phyloP scores from a whole-genome alignment of 2,888 invertebrate genomes.

The Brachyptera putata region DNA sequence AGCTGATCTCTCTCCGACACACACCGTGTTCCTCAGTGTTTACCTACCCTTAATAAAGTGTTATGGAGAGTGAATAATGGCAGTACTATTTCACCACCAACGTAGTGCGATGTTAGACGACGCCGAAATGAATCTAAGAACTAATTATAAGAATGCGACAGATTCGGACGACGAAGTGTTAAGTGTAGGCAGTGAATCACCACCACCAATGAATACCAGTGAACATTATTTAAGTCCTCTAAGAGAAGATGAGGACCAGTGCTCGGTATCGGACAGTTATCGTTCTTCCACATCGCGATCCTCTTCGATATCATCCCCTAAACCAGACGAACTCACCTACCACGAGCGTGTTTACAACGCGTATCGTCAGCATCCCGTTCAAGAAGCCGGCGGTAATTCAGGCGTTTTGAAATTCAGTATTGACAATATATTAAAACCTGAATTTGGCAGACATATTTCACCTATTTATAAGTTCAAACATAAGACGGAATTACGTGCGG shows the following conservation, averaged over 20 bases:
- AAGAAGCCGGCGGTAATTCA: neutral
- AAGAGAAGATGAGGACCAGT: constrained; percentile 17
- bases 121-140: too few species aligned
- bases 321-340: neutral
- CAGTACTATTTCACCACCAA: too few species aligned
- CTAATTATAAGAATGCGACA: too few species aligned
- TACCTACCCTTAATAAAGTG: too few species aligned
- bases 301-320: neutral
- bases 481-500: neutral
- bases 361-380: neutral
- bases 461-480: constrained; percentile 10
- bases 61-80: too few species aligned
- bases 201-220: constrained; percentile 27
- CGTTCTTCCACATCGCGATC: constrained; percentile 27
- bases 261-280: neutral
- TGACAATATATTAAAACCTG: constrained; percentile 80
- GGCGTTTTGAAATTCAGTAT: constrained; percentile 72
- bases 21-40: too few species aligned
- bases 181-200: constrained; percentile 34
- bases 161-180: constrained; percentile 34
- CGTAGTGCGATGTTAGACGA: too few species aligned
- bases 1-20: too few species aligned
- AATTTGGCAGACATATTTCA: constrained; percentile 64
- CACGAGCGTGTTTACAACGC: neutral
- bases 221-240: too few species aligned